These are phyloP conservation scores for Wiebesia pumilae DNA, from an alignment of 1,140 invertebrate genomes.

Conservation along the genomic window DNA sequence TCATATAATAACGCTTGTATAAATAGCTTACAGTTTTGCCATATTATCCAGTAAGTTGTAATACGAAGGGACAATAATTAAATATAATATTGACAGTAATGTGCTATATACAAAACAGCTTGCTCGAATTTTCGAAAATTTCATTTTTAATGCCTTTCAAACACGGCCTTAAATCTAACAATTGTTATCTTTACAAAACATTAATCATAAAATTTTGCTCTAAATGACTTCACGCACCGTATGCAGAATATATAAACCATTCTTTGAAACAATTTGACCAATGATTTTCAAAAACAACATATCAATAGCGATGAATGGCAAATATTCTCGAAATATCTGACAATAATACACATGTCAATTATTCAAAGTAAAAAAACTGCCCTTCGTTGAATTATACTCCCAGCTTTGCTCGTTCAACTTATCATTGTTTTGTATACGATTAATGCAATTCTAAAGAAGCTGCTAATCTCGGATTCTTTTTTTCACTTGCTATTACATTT, in stretches of 20 bases:
- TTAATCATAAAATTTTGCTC: slow-evolving; percentile 40
- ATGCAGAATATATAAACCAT: slow-evolving; percentile 18
- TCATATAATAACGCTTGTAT: slow-evolving; percentile 57
- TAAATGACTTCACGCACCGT: slow-evolving; percentile 26
- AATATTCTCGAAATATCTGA: slow-evolving; percentile 9
- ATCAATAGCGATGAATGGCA: slow-evolving; percentile 23
- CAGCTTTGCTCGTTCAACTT: not conserved
- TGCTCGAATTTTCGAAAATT: slow-evolving; percentile 42
- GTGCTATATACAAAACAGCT: slow-evolving; percentile 60
- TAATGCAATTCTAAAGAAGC: slow-evolving; percentile 28
- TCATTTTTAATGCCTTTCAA: slow-evolving; percentile 35
- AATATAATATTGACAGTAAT: slow-evolving; percentile 62
- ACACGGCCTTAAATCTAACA: slow-evolving; percentile 29
- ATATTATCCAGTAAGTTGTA: slow-evolving; percentile 52
- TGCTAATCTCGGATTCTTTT: slow-evolving; percentile 29
- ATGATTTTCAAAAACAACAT: slow-evolving; percentile 41
- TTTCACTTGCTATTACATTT: slow-evolving; percentile 39
- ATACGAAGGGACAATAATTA: slow-evolving; percentile 56
- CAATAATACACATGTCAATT: slow-evolving; percentile 42
- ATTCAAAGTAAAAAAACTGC: slow-evolving; percentile 36
- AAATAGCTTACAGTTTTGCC: slow-evolving; percentile 61
- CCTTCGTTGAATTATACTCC: slow-evolving; percentile 22
- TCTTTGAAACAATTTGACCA: slow-evolving; percentile 33
- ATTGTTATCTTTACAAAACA: slow-evolving; percentile 53
- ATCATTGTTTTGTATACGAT: slow-evolving; percentile 4